phyloP scores from a whole-genome alignment of 2,888 invertebrate genomes.

The Microplitis manilae region DNA sequence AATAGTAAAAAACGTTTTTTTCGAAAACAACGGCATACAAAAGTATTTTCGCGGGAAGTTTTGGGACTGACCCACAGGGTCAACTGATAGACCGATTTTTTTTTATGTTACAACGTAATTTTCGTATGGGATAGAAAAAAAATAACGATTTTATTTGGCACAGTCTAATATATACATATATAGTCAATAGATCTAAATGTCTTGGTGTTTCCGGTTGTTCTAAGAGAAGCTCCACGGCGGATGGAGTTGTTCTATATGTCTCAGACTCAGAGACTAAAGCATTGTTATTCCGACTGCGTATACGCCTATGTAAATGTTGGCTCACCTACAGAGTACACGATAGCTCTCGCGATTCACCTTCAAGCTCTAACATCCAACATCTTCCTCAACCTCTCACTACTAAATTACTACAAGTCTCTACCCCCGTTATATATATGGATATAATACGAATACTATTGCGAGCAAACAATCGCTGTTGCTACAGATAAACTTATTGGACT shows the following conservation, averaged over 20 bases:
- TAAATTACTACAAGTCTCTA: neutral
- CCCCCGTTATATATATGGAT: neutral
- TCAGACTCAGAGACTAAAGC: slow-evolving; percentile 55
- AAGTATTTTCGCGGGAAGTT: no score
- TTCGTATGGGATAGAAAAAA: no score
- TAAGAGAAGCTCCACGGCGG: slow-evolving; percentile 21
- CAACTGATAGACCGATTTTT: no score
- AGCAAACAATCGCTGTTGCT: neutral
- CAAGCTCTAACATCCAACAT: neutral
- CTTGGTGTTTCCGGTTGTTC: neutral
- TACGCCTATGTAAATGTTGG: slow-evolving; percentile 64
- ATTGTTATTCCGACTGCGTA: slow-evolving; percentile 63
- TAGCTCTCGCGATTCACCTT: slow-evolving; percentile 17
- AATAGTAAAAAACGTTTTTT: no score
- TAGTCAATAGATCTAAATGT: neutral
- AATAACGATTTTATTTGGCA: no score
- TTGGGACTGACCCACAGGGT: no score
- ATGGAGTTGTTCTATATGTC: slow-evolving; percentile 47
- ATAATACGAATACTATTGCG: neutral
- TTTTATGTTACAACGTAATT: no score
- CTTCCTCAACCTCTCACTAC: neutral
- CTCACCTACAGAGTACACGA: slow-evolving; percentile 51
- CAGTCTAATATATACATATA: neutral
- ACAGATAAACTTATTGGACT: neutral
- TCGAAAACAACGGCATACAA: no score